Conservation (phyloP, 2,797 vertebrate genomes). For the Nannoperca australis region DNA sequence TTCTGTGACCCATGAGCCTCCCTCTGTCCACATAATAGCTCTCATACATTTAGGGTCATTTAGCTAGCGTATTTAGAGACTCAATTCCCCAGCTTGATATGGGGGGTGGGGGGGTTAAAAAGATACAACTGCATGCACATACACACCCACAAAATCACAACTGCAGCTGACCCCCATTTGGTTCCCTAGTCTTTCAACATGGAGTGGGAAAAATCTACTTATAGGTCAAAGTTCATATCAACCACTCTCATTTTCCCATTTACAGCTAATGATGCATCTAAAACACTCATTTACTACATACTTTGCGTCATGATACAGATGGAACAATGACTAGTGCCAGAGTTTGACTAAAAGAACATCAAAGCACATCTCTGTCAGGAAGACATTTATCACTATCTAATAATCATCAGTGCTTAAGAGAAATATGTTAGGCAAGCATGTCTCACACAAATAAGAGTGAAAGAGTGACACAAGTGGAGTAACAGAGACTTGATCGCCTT, state of each 20-base stretch:
- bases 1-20: slow-evolving; percentile 92
- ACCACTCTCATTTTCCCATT: slow-evolving; percentile 60
- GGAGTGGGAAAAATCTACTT: slow-evolving; percentile 65
- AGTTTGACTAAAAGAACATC: slow-evolving; percentile 18
- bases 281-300: slow-evolving; percentile 24
- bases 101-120: slow-evolving; percentile 21
- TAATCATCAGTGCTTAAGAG: slow-evolving; percentile 46
- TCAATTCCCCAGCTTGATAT: slow-evolving; percentile 77
- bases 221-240: slow-evolving; percentile 69
- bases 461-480: slow-evolving; percentile 33
- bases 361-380: neutral
- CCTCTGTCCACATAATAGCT: slow-evolving; percentile 86
- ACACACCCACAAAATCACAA: slow-evolving; percentile 51
- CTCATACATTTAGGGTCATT: slow-evolving; percentile 89
- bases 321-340: slow-evolving; percentile 2
- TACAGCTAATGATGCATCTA: slow-evolving; percentile 20
- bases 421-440: slow-evolving; percentile 36
- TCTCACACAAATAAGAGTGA: slow-evolving; percentile 44
- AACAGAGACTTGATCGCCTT: slow-evolving; percentile 55
- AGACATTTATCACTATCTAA: slow-evolving; percentile 1
- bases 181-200: slow-evolving; percentile 61
- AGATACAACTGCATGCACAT: slow-evolving; percentile 33
- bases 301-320: slow-evolving; percentile 7
- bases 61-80: slow-evolving; percentile 79
- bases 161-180: slow-evolving; percentile 70